Conservation (phyloP, 2,888 invertebrate genomes). For the Stenodema calcarata region DNA sequence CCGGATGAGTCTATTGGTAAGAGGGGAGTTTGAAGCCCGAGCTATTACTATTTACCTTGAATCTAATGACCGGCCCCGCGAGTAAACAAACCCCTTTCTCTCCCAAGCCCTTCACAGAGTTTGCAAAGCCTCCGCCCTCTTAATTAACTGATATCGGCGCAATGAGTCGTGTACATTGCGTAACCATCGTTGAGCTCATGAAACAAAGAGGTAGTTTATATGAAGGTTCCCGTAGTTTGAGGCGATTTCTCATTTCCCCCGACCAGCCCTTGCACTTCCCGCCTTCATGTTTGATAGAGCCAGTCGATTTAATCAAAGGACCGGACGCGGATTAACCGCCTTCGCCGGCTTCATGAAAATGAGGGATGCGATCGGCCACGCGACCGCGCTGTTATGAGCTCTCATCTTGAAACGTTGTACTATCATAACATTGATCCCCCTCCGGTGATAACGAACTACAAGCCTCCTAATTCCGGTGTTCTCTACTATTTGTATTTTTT, state of each 20-base stretch:
- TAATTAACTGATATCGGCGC: background rate
- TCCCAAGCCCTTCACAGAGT: background rate
- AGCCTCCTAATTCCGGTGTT: background rate
- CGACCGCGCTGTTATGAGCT: background rate
- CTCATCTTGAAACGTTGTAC: background rate
- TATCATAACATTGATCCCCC: background rate
- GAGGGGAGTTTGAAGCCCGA: too few species aligned
- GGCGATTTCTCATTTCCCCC: background rate
- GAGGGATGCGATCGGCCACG: background rate
- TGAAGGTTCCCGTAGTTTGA: background rate
- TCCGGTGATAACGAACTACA: background rate
- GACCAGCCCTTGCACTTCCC: background rate
- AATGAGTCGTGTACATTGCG: background rate
- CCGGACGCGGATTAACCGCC: background rate
- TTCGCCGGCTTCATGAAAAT: background rate
- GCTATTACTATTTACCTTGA: conserved; percentile 7
- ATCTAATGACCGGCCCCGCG: background rate
- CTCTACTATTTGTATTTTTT: background rate
- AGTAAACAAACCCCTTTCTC: background rate
- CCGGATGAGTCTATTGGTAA: background rate
- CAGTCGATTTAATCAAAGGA: background rate
- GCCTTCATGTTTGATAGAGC: background rate
- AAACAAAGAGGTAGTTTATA: background rate
- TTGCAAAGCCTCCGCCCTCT: background rate
- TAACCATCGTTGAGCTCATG: background rate